A percentile compares a stretch with the other conserved stretches of the same genome.
Evolutionary conservation across 2,113 vertebrate genomes (phyloP).

Genomic region (Paracanthobrama guichenoti): DNA sequence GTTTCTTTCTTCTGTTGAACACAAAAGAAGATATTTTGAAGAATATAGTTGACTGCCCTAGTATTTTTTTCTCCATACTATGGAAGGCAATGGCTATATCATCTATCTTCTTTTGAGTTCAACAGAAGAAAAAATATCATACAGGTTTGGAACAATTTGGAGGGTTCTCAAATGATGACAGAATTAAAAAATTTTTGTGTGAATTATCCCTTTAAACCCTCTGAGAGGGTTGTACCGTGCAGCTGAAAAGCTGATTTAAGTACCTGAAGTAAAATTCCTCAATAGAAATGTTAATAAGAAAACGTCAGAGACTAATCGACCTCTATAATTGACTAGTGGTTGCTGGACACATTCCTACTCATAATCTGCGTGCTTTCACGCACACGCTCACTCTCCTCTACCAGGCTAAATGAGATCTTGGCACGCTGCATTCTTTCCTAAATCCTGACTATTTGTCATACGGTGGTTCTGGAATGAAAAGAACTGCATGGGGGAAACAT

Average conservation of each 20-base stretch:
- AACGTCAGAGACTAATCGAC: not conserved
- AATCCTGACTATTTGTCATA: conserved; percentile 64
- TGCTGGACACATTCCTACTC: not conserved
- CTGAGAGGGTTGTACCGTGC: not conserved
- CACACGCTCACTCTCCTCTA: conserved; percentile 36
- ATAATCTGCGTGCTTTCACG: conserved; percentile 14
- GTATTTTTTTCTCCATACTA: too few relatives aligned
- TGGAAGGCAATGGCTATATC: too few relatives aligned
- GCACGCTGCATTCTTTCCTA: conserved; percentile 45
- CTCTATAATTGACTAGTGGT: conserved; percentile 20
- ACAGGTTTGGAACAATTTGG: too few relatives aligned
- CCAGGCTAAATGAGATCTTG: conserved; percentile 58
- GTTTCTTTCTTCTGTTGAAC: too few relatives aligned
- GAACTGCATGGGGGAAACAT: conserved; percentile 56
- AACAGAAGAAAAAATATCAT: too few relatives aligned
- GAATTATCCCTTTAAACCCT: not conserved
- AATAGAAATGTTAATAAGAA: not conserved
- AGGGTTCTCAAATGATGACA: too few relatives aligned
- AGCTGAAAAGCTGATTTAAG: not conserved
- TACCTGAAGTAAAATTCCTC: not conserved
- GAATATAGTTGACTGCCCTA: too few relatives aligned
- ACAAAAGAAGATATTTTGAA: too few relatives aligned
- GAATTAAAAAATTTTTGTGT: too few relatives aligned
- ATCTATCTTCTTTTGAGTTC: too few relatives aligned
- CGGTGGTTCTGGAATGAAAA: conserved; percentile 55